Conservation (phyloP, 1,140 invertebrate genomes). For the Pinna nobilis region DNA sequence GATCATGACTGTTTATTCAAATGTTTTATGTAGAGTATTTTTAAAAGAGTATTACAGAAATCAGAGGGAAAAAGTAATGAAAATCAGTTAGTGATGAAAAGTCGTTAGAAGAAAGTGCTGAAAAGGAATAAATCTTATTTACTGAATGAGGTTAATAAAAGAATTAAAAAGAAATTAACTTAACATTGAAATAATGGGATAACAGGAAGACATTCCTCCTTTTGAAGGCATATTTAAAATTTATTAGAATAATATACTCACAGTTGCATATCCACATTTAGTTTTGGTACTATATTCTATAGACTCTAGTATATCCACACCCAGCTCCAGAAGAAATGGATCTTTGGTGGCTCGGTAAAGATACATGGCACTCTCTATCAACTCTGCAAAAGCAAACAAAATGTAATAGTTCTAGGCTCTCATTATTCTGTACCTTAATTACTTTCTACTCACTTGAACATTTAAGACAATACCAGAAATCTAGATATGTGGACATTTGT, state of each 20-base stretch:
- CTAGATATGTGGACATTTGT: not conserved
- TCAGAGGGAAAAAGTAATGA: too few species aligned
- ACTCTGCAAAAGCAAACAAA: conserved; percentile 78
- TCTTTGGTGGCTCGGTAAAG: conserved; percentile 95
- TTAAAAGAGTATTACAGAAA: too few species aligned
- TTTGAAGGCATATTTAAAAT: not conserved
- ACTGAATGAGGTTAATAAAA: too few species aligned
- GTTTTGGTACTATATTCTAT: conserved; percentile 91
- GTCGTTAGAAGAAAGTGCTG: too few species aligned
- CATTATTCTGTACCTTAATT: not conserved
- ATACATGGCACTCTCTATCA: conserved; percentile 98
- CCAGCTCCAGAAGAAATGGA: conserved; percentile 92
- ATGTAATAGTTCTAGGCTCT: not conserved
- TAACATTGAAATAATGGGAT: not conserved
- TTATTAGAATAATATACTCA: conserved; percentile 73
- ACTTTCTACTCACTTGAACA: not conserved
- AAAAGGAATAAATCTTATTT: too few species aligned
- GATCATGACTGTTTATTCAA: too few species aligned
- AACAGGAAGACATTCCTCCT: not conserved
- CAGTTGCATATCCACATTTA: conserved; percentile 98
- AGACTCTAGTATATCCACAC: conserved; percentile 90
- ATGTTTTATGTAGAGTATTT: too few species aligned
- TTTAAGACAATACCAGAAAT: too few species aligned
- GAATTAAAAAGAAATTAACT: too few species aligned
- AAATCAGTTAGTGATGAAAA: too few species aligned